Conservation (phyloP, 2,113 vertebrate species). For the Pelmatolapia mariae region DNA sequence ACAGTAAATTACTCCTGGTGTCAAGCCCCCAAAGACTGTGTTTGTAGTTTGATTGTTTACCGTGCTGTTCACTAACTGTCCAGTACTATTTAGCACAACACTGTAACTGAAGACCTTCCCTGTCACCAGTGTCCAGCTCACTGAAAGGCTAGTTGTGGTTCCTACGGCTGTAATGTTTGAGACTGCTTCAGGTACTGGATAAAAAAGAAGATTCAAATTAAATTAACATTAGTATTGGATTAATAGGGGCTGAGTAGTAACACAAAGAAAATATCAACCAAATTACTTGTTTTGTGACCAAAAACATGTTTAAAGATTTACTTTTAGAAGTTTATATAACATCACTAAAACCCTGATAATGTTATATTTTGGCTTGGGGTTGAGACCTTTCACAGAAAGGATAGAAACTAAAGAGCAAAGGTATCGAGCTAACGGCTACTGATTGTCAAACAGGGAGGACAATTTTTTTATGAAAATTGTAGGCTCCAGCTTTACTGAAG, state of each 20-base stretch:
- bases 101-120: slow-evolving; percentile 28
- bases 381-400: neutral
- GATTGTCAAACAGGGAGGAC: neutral
- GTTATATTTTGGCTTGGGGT: neutral
- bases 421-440: neutral
- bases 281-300: neutral
- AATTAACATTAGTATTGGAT: neutral
- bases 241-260: neutral
- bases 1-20: slow-evolving; percentile 42
- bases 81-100: neutral
- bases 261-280: neutral
- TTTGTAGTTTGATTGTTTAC: neutral
- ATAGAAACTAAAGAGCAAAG: neutral
- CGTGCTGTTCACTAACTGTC: accelerated
- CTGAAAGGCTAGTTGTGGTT: slow-evolving; percentile 13
- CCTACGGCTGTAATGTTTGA: neutral
- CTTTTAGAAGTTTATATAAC: neutral
- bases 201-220: neutral
- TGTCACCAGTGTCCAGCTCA: neutral
- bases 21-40: neutral
- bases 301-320: neutral
- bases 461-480: neutral
- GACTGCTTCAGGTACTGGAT: slow-evolving; percentile 29
- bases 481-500: neutral
- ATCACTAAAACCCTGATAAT: neutral